phyloP scores from a whole-genome alignment of 2,113 vertebrate species.

The Vulpes lagopus region DNA sequence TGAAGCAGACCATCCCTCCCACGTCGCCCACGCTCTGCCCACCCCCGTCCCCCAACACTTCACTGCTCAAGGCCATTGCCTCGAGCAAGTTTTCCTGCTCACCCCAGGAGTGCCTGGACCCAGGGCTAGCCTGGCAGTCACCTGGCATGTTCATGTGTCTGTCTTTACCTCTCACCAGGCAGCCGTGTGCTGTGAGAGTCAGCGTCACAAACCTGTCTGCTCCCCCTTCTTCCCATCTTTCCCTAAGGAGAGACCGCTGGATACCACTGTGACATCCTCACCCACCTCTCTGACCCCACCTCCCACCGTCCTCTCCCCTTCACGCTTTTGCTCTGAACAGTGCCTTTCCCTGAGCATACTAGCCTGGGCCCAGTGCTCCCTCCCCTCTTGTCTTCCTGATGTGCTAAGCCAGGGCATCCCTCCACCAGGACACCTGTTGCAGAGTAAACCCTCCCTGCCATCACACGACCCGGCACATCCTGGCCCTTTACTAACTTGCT shows the following conservation, averaged over 20 bases:
- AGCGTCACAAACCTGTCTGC: not conserved
- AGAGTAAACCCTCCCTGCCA: not conserved
- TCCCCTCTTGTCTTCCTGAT: not conserved
- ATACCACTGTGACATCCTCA: not conserved
- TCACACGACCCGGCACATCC: not conserved
- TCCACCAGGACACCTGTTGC: not conserved
- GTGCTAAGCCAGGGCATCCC: not conserved
- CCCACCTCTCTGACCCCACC: accelerated
- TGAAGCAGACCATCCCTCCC: not conserved
- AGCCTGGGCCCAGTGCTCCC: not conserved
- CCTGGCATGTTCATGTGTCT: not conserved
- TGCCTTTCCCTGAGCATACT: not conserved
- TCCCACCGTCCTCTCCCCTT: not conserved
- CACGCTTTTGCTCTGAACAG: not conserved
- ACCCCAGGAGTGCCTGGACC: not conserved
- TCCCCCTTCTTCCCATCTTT: not conserved
- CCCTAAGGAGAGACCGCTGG: not conserved
- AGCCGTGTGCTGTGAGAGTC: too few relatives aligned
- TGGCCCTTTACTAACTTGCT: not conserved
- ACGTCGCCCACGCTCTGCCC: not conserved
- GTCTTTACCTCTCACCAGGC: not conserved
- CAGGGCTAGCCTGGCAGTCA: not conserved
- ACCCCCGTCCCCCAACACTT: too few relatives aligned
- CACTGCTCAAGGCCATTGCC: not conserved
- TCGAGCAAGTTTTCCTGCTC: not conserved